Evolutionary conservation across 1,140 invertebrate genomes (phyloP).

Genomic region (Caenorhabditis brenneri): DNA sequence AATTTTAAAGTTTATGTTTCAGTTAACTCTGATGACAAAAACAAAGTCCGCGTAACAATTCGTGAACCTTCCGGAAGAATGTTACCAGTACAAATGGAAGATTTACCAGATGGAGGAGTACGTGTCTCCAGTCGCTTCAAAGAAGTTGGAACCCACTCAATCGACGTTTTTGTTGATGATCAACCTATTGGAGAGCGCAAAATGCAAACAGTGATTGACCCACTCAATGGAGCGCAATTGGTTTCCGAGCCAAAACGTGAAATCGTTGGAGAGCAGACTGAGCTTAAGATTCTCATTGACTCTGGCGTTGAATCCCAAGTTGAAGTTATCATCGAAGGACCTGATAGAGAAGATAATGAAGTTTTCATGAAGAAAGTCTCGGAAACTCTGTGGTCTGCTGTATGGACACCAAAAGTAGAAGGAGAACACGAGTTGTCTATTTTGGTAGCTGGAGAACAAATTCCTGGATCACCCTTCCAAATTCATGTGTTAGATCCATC

Average conservation of each 20-base stretch:
- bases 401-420: conserved; percentile 65
- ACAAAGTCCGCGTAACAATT: conserved; percentile 61
- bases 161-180: conserved; percentile 57
- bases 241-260: conserved; percentile 50
- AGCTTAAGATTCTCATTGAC: conserved; percentile 61
- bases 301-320: conserved; percentile 54
- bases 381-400: conserved; percentile 48
- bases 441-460: conserved; percentile 81
- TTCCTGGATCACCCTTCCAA: conserved; percentile 87
- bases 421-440: conserved; percentile 84
- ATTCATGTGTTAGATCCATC: conserved; percentile 82
- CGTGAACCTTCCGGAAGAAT: conserved; percentile 43
- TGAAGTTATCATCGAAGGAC: conserved; percentile 63
- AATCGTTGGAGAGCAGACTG: conserved; percentile 61
- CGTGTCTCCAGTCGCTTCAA: conserved; percentile 49
- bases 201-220: conserved; percentile 46
- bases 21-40: conserved; percentile 49
- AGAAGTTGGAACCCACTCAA: conserved; percentile 51
- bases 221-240: conserved; percentile 48
- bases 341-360: conserved; percentile 59
- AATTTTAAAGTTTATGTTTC: not conserved
- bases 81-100: conserved; percentile 55
- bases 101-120: conserved; percentile 47
- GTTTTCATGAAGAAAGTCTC: conserved; percentile 53
- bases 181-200: conserved; percentile 44